phyloP scores from a whole-genome alignment of 2,888 invertebrate species.

The Plebejus anna region DNA sequence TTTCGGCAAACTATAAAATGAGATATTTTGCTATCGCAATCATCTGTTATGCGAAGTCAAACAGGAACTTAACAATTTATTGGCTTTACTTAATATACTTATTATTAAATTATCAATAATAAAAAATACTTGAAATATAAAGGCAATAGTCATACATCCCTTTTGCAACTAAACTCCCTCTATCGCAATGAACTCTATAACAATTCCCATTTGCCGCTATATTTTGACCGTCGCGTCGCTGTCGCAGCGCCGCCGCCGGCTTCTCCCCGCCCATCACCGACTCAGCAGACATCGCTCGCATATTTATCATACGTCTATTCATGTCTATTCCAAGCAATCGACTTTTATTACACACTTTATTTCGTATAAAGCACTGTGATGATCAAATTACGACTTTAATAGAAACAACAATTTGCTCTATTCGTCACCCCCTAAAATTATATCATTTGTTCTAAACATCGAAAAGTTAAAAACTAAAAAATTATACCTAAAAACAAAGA shows the following conservation, averaged over 20 bases:
- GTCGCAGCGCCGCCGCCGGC: background rate
- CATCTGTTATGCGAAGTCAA: no score
- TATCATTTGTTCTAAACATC: background rate
- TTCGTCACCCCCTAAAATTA: background rate
- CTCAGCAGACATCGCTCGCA: conserved; percentile 45
- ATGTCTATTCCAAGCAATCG: conserved; percentile 32
- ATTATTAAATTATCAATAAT: no score
- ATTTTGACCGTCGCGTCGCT: background rate
- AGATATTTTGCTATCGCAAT: no score
- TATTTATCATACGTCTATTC: conserved; percentile 32
- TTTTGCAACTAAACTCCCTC: background rate
- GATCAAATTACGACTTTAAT: background rate
- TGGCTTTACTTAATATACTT: no score
- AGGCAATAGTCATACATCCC: background rate
- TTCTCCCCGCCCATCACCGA: conserved; percentile 32
- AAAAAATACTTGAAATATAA: no score
- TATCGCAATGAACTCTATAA: background rate
- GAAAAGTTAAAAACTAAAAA: background rate
- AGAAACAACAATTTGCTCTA: background rate
- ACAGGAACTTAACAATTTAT: no score
- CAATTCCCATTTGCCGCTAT: background rate
- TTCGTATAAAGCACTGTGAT: background rate
- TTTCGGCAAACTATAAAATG: no score
- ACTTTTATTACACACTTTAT: conserved; percentile 1
- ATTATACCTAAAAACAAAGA: no score